phyloP scores from a whole-genome alignment of 1,140 invertebrate species.

The Drosophila dunni region DNA sequence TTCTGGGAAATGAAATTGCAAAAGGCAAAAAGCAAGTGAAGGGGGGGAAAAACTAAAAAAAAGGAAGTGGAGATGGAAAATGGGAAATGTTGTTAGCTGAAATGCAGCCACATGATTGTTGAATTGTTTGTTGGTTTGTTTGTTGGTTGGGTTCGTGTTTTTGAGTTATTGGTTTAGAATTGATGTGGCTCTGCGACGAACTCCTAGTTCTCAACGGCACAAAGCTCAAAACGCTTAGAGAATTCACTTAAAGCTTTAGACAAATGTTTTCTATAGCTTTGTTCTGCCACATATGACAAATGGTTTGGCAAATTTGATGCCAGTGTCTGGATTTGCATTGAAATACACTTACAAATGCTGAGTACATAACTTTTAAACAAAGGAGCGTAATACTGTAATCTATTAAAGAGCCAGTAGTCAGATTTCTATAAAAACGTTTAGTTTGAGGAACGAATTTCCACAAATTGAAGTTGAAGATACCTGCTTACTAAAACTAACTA shows the following conservation, averaged over 20 bases:
- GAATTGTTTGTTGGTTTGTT: conserved; percentile 28
- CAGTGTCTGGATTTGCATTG: conserved; percentile 39
- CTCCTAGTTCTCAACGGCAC: conserved; percentile 7
- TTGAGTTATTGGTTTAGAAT: conserved; percentile 80
- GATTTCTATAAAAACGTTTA: too few species aligned
- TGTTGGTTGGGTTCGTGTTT: conserved; percentile 62
- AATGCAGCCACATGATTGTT: conserved; percentile 70
- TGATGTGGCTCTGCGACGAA: conserved; percentile 56
- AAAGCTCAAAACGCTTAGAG: conserved; percentile 41
- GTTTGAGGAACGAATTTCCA: too few species aligned
- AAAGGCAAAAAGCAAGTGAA: conserved; percentile 33
- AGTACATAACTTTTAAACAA: not conserved
- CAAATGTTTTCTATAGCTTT: conserved; percentile 49
- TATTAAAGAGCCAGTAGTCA: too few species aligned
- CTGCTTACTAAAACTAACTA: too few species aligned
- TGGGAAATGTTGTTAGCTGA: conserved; percentile 55
- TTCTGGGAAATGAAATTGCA: conserved; percentile 74
- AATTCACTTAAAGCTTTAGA: conserved; percentile 51
- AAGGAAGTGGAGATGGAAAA: conserved; percentile 8
- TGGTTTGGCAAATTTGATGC: conserved; percentile 22
- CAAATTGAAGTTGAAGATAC: too few species aligned
- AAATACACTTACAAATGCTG: conserved; percentile 16
- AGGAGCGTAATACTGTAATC: too few species aligned
- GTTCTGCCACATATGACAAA: conserved; percentile 40
- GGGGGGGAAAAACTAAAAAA: conserved; percentile 7